Evolutionary conservation across 2,888 invertebrate genomes (phyloP), one percentile per base, ranked within the genome.

Genomic region (Miltochrista miniata): DNA sequence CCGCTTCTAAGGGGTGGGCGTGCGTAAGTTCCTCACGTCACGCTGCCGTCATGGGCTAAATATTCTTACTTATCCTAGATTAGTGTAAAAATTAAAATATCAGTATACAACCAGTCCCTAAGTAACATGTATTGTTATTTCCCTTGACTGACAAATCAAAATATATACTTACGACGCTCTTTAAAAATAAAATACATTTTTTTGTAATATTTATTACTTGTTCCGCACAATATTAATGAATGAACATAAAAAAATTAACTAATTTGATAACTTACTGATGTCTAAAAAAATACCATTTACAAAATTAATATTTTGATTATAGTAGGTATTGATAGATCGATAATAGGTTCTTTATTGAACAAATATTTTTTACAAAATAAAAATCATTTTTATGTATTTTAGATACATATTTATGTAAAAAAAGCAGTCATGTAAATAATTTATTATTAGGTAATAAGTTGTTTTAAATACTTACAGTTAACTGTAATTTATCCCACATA

Each of bases 381-480:
- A 36, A 4, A 13, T 13, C 14, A 14, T 7, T 24, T n/a, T 39
- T 18, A 18, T 34, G 12, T 24, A 10, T n/a, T n/a, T n/a, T n/a
- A n/a, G n/a, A n/a, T n/a, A n/a, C n/a, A n/a, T n/a, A n/a, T n/a
- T n/a, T n/a, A n/a, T n/a, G n/a, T n/a, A n/a, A n/a, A n/a, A n/a
- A n/a, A n/a, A n/a, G n/a, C n/a, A n/a, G n/a, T n/a, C n/a, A n/a
- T n/a, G n/a, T n/a, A n/a, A n/a, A n/a, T n/a, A n/a, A n/a, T n/a
- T n/a, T n/a, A n/a, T n/a, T n/a, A n/a, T n/a, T n/a, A n/a, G n/a
- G n/a, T n/a, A n/a, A n/a, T n/a, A n/a, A n/a, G n/a, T n/a, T n/a
- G n/a, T n/a, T n/a, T 10, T 8, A 7, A 33, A 43, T n/a, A 43
- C 42, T 43, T 34, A 43, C 42, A 34, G 42, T 33, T 34, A 43